A percentile compares a stretch with the other conserved stretches of the same genome.
Evolutionary conservation across 1,140 invertebrate genomes (phyloP).

Genomic region (Aphis gossypii): DNA sequence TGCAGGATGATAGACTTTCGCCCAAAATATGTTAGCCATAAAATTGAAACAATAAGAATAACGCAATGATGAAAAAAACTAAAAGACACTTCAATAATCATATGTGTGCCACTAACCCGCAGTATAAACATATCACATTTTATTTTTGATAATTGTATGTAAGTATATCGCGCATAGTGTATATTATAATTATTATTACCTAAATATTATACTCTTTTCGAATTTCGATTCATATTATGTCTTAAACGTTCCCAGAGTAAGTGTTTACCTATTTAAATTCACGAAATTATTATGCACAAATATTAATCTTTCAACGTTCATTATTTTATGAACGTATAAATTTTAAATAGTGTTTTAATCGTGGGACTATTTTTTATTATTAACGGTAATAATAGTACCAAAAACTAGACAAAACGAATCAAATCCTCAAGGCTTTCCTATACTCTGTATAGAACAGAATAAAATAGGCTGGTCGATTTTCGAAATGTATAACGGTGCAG

Average conservation of each 20-base stretch:
- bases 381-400: background rate
- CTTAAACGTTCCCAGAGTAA: background rate
- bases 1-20: slow-evolving; percentile 24
- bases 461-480: background rate
- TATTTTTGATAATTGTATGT: background rate
- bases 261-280: background rate
- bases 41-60: slow-evolving; percentile 28
- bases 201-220: background rate
- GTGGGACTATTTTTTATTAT: background rate
- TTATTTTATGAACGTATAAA: background rate
- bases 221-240: background rate
- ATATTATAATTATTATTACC: background rate
- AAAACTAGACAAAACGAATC: background rate
- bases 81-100: background rate
- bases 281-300: background rate
- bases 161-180: background rate
- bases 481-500: background rate
- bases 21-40: slow-evolving; percentile 27
- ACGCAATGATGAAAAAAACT: background rate
- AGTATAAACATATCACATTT: background rate
- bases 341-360: background rate
- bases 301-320: background rate
- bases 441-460: background rate
- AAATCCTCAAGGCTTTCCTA: background rate
- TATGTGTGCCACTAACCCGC: background rate